phyloP scores from a whole-genome alignment of 2,888 invertebrate species.

The Platerodrilus igneus region DNA sequence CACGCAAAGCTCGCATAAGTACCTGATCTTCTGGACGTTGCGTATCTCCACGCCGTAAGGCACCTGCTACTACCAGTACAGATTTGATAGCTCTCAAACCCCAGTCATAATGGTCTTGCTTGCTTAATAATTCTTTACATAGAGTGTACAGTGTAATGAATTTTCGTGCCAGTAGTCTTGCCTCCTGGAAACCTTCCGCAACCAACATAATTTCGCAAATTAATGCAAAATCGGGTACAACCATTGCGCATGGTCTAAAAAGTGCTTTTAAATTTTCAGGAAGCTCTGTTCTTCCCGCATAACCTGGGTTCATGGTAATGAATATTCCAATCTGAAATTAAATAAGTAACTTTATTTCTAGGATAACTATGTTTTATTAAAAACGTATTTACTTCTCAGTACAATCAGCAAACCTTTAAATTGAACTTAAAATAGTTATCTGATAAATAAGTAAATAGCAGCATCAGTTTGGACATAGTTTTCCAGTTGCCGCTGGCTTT shows the following conservation, averaged over 20 bases:
- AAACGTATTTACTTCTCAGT: too few species aligned
- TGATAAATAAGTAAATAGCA: too few species aligned
- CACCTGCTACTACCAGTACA: constrained; percentile 89
- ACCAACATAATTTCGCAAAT: constrained; percentile 97
- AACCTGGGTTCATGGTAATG: constrained; percentile 96
- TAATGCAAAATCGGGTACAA: constrained; percentile 92
- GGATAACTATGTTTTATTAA: too few species aligned
- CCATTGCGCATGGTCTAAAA: constrained; percentile 92
- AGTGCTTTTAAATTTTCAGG: constrained; percentile 76
- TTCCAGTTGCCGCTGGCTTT: too few species aligned
- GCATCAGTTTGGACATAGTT: too few species aligned
- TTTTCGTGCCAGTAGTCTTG: constrained; percentile 82
- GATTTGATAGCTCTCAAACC: constrained; percentile 93
- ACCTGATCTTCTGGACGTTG: constrained; percentile 86
- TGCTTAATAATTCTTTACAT: constrained; percentile 85
- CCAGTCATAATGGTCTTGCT: constrained; percentile 97
- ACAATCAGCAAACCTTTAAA: too few species aligned
- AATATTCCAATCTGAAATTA: constrained; percentile 68
- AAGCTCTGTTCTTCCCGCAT: constrained; percentile 85
- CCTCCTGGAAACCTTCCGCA: constrained; percentile 92
- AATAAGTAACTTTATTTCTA: not conserved
- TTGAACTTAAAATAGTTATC: too few species aligned
- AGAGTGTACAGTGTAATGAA: constrained; percentile 90
- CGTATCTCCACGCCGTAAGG: constrained; percentile 76
- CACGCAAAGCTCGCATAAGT: constrained; percentile 86